phyloP scores from a whole-genome alignment of 37 sponge, comb jelly and placozoan species.

The Beroe ovata region DNA sequence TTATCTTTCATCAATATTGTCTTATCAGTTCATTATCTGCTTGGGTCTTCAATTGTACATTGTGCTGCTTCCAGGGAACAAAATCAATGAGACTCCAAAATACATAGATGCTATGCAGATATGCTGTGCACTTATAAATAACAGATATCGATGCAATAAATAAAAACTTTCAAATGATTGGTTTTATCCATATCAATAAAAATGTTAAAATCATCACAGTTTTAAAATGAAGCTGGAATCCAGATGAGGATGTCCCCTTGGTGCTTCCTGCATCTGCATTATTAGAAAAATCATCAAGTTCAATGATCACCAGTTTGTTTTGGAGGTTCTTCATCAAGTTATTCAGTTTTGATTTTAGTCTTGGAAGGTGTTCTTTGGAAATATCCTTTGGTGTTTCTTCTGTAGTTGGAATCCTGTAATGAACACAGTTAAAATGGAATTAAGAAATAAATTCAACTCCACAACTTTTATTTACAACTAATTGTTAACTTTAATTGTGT shows the following conservation, averaged over 20 bases:
- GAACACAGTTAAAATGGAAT: no score
- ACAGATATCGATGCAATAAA: slow-evolving; percentile 60
- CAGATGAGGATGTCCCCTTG: background rate
- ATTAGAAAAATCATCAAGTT: background rate
- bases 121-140: slow-evolving; percentile 59
- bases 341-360: slow-evolving; percentile 29
- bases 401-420: slow-evolving; percentile 36
- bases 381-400: slow-evolving; percentile 22
- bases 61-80: background rate
- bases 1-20: no score
- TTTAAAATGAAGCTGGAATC: slow-evolving; percentile 14
- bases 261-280: background rate
- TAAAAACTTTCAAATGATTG: slow-evolving; percentile 59
- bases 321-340: background rate
- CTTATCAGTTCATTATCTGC: no score
- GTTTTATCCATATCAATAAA: slow-evolving; percentile 50
- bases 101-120: slow-evolving; percentile 66
- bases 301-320: background rate
- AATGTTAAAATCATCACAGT: slow-evolving; percentile 56
- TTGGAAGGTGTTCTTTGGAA: background rate
- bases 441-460: no score
- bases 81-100: slow-evolving; percentile 44
- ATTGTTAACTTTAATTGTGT: background rate
- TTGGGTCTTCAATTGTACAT: no score
- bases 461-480: no score